These are phyloP conservation scores for Hippocampus mohnikei DNA, from an alignment of 2,113 vertebrate species.

Conservation along the genomic window DNA sequence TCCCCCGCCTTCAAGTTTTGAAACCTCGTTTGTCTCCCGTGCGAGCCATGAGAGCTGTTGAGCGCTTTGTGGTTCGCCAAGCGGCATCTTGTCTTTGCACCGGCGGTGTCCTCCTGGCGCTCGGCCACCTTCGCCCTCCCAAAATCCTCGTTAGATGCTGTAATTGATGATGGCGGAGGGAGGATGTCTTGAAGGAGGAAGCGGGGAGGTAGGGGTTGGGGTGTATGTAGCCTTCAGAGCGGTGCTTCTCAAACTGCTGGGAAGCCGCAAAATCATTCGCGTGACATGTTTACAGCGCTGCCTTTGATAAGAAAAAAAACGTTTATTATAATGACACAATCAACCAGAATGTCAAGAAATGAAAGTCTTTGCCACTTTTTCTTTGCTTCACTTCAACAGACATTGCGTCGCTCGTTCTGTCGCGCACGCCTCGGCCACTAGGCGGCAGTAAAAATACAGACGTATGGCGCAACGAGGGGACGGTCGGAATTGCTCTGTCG, in stretches of 20 bases:
- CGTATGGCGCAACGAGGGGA: too few species aligned
- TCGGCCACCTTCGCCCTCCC: slow-evolving; percentile 38
- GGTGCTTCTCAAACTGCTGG: background rate
- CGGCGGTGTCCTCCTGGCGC: slow-evolving; percentile 57
- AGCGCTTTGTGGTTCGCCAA: slow-evolving; percentile 34
- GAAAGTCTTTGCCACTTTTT: too few species aligned
- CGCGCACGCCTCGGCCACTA: too few species aligned
- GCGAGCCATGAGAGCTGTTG: slow-evolving; percentile 34
- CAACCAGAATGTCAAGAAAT: too few species aligned
- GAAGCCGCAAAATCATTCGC: too few species aligned
- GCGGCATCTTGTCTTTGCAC: slow-evolving; percentile 54
- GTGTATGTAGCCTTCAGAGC: background rate
- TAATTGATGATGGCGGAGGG: slow-evolving; percentile 55
- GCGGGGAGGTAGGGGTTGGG: slow-evolving; percentile 48
- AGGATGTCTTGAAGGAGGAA: too few species aligned
- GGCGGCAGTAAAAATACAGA: too few species aligned
- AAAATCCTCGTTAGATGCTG: slow-evolving; percentile 24
- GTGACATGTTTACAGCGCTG: too few species aligned
- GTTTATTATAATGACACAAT: too few species aligned
- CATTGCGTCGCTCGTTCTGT: too few species aligned
- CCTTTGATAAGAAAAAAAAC: too few species aligned
- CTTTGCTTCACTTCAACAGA: background rate
- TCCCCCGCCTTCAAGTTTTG: slow-evolving; percentile 15
- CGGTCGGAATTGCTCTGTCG: too few species aligned
- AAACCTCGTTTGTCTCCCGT: slow-evolving; percentile 41